Conservation (phyloP, 2,113 vertebrate species). For the Rafetus swinhoei region DNA sequence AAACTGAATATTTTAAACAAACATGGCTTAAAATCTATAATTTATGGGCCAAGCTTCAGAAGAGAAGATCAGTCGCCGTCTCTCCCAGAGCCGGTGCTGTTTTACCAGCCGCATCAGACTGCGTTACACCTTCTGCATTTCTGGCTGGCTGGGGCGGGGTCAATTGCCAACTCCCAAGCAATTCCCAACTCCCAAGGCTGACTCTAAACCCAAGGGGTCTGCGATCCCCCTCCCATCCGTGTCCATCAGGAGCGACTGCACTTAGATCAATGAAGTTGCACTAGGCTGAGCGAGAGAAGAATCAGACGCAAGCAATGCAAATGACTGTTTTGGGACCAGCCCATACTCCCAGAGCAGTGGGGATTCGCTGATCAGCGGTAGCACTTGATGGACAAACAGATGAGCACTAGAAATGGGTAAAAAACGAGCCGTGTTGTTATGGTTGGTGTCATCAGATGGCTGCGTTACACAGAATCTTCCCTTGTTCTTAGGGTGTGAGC, state of each 20-base stretch:
- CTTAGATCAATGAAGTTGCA: not conserved
- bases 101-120: slow-evolving; percentile 39
- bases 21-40: slow-evolving; percentile 74
- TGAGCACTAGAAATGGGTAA: not conserved
- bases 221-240: too few species aligned
- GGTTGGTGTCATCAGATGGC: not conserved
- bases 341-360: not conserved
- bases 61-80: slow-evolving; percentile 45
- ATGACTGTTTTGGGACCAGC: not conserved
- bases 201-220: too few species aligned
- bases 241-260: too few species aligned
- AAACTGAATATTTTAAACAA: slow-evolving; percentile 73
- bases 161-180: not conserved
- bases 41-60: slow-evolving; percentile 66
- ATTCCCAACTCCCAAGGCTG: not conserved
- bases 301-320: not conserved
- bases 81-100: slow-evolving; percentile 22
- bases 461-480: not conserved
- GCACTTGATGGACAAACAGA: not conserved
- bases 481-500: not conserved
- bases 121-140: not conserved
- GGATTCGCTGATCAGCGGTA: not conserved
- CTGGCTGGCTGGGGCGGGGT: not conserved
- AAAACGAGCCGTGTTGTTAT: not conserved
- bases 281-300: not conserved